Conservation (phyloP, 2,797 vertebrate species). For the Enteromius viviparus region DNA sequence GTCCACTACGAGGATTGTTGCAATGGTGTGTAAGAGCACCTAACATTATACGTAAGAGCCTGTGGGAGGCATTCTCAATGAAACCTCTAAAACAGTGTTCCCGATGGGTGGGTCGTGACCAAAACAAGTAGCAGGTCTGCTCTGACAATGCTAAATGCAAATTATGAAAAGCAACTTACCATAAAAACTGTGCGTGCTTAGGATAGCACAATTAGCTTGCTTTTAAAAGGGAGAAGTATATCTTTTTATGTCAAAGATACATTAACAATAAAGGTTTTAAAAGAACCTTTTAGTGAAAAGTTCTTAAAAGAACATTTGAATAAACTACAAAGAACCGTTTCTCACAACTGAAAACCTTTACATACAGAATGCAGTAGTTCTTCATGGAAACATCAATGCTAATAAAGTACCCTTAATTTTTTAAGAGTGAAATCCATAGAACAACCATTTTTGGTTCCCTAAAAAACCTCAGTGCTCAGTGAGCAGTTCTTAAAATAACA, state of each 20-base stretch:
- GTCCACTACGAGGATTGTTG: background rate
- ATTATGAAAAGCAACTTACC: background rate
- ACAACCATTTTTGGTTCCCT: background rate
- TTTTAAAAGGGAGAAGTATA: background rate
- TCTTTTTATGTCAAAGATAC: background rate
- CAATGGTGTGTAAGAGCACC: background rate
- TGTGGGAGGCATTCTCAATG: background rate
- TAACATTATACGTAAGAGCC: constrained; percentile 8
- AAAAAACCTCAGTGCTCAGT: background rate
- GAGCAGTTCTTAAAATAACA: background rate
- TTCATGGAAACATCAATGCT: background rate
- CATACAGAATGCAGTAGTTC: background rate
- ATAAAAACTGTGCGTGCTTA: background rate
- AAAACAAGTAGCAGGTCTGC: constrained; percentile 11
- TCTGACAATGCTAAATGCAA: constrained; percentile 19
- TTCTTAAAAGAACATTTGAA: background rate
- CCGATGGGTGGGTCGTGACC: constrained; percentile 12
- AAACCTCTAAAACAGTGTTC: background rate
- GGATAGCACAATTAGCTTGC: background rate
- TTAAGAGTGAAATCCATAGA: background rate
- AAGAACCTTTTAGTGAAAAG: background rate
- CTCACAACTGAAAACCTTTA: background rate
- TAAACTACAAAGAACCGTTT: background rate
- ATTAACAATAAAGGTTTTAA: background rate
- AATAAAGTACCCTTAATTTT: background rate